Evolutionary conservation across 2,797 vertebrate species (phyloP), one percentile per base, ranked within the genome.

Genomic region (Gallinago solitaria): DNA sequence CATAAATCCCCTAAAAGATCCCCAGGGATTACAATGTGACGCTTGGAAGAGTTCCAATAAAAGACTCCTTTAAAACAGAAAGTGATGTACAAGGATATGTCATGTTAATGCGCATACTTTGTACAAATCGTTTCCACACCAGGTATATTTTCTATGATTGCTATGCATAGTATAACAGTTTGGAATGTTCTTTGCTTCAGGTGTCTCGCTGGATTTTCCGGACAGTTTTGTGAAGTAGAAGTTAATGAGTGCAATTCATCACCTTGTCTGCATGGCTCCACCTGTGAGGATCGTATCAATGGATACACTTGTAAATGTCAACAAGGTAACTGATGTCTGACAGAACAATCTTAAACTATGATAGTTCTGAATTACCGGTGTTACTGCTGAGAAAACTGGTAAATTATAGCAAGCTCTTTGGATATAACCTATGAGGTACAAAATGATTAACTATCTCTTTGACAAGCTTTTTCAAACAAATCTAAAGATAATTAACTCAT

Each of bases 191-290:
- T 89, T 95, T 89, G 51, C 53, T 93, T 96, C 95, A 99, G 99
- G 90, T 99, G 98, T 97, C 98, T 98, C 61, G 81, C 98, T 97
- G 98, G 98, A 96, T 99, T 99, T 97, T 98, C 97, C 90, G 98
- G 98, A 65, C 96, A 98, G 85, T 98, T 98, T 97, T 99, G 98
- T 97, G 98, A 99, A 98, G 96, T 98, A 90, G 98, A 99, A 93
- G 94, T 98, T 97, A 98, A 99, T 96, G 98, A 99, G 95, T 99
- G 98, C 89, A 98, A 97, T 96, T 99, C 98, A 91, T 98, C 98
- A 91, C 98, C 98, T 56, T 99, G 98, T 97, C 97, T 98, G 61
- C 98, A 99, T 21, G 97, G 97, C 41, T 98, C 98, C 87, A 95
- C 98, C 91, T 99, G 98, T 97, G 98, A 98, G 97, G 98, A 99